Conservation (phyloP, 2,888 invertebrate species). For the Hedya salicella region DNA sequence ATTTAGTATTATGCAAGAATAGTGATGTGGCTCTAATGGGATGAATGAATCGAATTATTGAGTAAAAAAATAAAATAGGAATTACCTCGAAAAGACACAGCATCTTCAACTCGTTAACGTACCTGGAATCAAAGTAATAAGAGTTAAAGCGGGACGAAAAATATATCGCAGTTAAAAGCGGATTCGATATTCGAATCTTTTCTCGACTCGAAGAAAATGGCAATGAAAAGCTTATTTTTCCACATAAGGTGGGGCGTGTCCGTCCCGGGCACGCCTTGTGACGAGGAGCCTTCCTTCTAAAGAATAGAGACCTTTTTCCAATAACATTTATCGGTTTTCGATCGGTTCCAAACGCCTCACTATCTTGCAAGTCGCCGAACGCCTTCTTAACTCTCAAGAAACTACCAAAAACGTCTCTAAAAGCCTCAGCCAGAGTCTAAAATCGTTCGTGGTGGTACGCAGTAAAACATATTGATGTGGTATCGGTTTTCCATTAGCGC, state of each 20-base stretch:
- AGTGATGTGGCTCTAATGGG: conserved; percentile 23
- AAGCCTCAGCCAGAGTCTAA: conserved; percentile 52
- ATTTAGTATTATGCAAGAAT: conserved; percentile 20
- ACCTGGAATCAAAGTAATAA: conserved; percentile 64
- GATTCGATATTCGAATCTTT: conserved; percentile 34
- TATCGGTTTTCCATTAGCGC: conserved; percentile 83
- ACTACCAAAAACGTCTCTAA: conserved; percentile 64
- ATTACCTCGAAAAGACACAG: conserved; percentile 74
- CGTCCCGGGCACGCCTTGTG: conserved; percentile 70
- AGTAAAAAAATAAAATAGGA: conserved; percentile 45
- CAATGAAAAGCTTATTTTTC: conserved; percentile 74
- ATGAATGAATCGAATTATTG: conserved; percentile 36
- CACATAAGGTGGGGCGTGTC: conserved; percentile 82
- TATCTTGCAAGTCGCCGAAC: conserved; percentile 84
- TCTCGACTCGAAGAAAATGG: conserved; percentile 56
- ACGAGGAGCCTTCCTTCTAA: conserved; percentile 68
- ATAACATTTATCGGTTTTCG: conserved; percentile 79
- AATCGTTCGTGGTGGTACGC: conserved; percentile 57
- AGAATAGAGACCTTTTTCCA: conserved; percentile 81
- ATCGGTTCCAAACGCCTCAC: conserved; percentile 83
- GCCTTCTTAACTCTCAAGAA: conserved; percentile 75
- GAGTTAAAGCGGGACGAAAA: conserved; percentile 26
- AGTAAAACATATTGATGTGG: conserved; percentile 83
- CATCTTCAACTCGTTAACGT: conserved; percentile 66
- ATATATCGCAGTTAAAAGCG: conserved; percentile 13